Conservation (phyloP, 2,888 invertebrate species). For the Invenusta paracnida region DNA sequence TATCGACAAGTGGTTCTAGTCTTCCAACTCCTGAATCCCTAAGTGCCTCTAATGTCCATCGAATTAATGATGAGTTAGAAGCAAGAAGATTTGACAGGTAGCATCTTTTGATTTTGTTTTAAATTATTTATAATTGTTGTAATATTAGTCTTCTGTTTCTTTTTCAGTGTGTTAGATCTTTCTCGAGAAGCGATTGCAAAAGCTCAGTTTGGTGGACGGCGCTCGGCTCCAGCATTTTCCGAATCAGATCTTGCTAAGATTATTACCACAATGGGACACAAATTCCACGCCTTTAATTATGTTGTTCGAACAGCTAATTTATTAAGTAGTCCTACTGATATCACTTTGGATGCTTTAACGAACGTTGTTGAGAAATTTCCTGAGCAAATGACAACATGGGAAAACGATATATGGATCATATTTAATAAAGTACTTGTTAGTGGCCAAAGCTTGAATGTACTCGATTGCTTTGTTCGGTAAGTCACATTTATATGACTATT, state of each 20-base stretch:
- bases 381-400: background rate
- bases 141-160: background rate
- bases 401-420: constrained; percentile 8
- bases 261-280: background rate
- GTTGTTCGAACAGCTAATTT: background rate
- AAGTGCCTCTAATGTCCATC: background rate
- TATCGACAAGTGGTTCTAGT: background rate
- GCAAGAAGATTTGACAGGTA: background rate
- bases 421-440: background rate
- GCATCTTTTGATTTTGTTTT: background rate
- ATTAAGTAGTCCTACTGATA: background rate
- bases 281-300: background rate
- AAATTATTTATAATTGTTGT: background rate
- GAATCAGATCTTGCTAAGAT: background rate
- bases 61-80: background rate
- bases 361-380: background rate
- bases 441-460: background rate
- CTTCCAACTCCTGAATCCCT: constrained; percentile 12
- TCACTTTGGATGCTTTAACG: background rate
- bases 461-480: background rate
- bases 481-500: background rate
- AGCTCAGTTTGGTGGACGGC: background rate
- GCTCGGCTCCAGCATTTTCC: background rate
- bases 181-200: background rate
- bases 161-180: background rate